Evolutionary conservation across 2,797 vertebrate genomes (phyloP).

Genomic region (Chaunax sp.): DNA sequence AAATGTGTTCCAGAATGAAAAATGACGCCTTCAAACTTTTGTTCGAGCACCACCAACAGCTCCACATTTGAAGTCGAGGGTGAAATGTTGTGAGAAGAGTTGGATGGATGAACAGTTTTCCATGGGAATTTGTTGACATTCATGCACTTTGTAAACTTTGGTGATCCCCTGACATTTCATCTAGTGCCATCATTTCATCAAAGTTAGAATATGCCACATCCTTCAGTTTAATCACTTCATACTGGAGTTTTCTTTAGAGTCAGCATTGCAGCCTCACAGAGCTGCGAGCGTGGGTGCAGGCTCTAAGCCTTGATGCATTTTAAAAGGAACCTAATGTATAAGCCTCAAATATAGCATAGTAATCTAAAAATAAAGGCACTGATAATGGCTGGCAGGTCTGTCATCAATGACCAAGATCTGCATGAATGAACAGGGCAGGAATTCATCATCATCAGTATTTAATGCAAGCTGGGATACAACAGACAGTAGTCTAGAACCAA

Average conservation of each 20-base stretch:
- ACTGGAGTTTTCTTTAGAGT: background rate
- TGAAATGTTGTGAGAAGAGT: background rate
- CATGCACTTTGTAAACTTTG: no score
- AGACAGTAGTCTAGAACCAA: conserved; percentile 31
- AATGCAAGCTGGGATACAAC: conserved; percentile 40
- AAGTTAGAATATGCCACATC: background rate
- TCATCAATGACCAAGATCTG: conserved; percentile 22
- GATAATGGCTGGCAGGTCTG: conserved; percentile 8
- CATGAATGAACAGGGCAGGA: conserved; percentile 27
- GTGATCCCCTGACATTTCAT: background rate
- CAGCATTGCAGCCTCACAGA: background rate
- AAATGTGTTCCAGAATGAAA: no score
- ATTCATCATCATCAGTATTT: conserved; percentile 40
- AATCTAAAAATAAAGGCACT: conserved; percentile 8
- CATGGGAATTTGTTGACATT: background rate
- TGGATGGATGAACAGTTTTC: background rate
- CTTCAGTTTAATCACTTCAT: background rate
- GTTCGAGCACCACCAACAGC: background rate
- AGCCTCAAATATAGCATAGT: background rate
- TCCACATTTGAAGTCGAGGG: background rate
- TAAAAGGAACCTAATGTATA: background rate
- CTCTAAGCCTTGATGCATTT: background rate
- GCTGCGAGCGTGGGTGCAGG: background rate
- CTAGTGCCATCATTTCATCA: background rate
- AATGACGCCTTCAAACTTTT: no score